Percentiles rank a stretch among this genome's conserved stretches.
Conservation (phyloP, 2,113 vertebrate species). For the Centropus unirufus region DNA sequence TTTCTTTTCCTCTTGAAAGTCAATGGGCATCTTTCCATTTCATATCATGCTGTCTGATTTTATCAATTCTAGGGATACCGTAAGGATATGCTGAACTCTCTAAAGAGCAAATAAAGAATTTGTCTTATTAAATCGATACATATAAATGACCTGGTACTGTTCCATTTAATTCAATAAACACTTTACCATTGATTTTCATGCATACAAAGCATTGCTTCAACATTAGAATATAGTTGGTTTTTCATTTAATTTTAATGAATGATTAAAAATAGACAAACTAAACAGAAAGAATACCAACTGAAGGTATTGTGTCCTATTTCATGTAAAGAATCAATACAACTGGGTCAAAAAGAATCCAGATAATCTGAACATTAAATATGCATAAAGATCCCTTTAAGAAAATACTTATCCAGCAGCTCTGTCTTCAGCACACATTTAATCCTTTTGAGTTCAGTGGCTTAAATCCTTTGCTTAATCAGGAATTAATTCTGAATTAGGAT, state of each 20-base stretch:
- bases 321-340: not conserved
- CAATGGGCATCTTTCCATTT: not conserved
- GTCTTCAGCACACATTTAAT: not conserved
- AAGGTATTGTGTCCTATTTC: not conserved
- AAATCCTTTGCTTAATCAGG: not conserved
- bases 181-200: not conserved
- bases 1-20: not conserved
- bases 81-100: not conserved
- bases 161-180: slow-evolving; percentile 19
- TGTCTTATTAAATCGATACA: slow-evolving; percentile 2
- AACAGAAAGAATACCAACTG: not conserved
- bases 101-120: slow-evolving; percentile 15
- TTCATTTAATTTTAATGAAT: slow-evolving; percentile 18
- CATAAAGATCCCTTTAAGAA: not conserved
- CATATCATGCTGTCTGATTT: not conserved
- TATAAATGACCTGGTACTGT: not conserved
- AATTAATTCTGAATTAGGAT: not conserved
- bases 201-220: not conserved
- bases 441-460: not conserved
- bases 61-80: not conserved
- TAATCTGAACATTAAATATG: slow-evolving; percentile 31
- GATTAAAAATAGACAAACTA: not conserved
- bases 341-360: not conserved
- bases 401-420: not conserved
- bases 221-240: not conserved